A percentile compares a stretch with the other conserved stretches of the same genome.
These are phyloP conservation scores for Drosophila yooni DNA, from an alignment of 2,888 invertebrate species.

Conservation along the genomic window DNA sequence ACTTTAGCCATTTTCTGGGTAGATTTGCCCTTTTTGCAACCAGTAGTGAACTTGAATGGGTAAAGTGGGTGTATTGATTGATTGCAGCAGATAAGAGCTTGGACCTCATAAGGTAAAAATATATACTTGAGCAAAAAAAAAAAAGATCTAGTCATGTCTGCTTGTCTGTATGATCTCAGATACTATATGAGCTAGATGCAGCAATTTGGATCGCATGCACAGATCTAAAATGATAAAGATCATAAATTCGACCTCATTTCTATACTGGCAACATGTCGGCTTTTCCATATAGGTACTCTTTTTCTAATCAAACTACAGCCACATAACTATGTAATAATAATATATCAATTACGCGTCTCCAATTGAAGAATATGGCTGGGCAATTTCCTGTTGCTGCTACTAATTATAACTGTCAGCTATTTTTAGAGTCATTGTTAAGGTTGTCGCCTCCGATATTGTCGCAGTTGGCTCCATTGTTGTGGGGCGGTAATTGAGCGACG, in stretches of 20 bases:
- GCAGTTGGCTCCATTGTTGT: conserved; percentile 56
- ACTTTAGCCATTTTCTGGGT: background rate
- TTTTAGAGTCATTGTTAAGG: conserved; percentile 39
- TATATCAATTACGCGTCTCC: conserved; percentile 57
- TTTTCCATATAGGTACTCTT: background rate
- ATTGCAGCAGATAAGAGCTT: background rate
- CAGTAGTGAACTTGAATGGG: background rate
- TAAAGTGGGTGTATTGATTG: background rate
- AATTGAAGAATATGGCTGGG: conserved; percentile 41
- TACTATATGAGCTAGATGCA: background rate
- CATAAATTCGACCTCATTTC: background rate
- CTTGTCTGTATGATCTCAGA: background rate
- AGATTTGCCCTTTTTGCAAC: conserved; percentile 5
- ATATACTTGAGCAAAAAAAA: background rate
- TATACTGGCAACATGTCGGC: background rate
- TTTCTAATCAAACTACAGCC: background rate
- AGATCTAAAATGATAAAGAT: background rate
- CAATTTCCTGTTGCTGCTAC: conserved; percentile 65
- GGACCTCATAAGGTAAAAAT: background rate
- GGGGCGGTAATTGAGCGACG: conserved; percentile 70
- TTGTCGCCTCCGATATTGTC: conserved; percentile 54
- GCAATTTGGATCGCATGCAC: too few relatives aligned
- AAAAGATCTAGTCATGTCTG: background rate
- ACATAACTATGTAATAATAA: background rate
- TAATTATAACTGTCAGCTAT: conserved; percentile 61